phyloP scores from a whole-genome alignment of 2,113 vertebrate genomes.

The Podarcis muralis region DNA sequence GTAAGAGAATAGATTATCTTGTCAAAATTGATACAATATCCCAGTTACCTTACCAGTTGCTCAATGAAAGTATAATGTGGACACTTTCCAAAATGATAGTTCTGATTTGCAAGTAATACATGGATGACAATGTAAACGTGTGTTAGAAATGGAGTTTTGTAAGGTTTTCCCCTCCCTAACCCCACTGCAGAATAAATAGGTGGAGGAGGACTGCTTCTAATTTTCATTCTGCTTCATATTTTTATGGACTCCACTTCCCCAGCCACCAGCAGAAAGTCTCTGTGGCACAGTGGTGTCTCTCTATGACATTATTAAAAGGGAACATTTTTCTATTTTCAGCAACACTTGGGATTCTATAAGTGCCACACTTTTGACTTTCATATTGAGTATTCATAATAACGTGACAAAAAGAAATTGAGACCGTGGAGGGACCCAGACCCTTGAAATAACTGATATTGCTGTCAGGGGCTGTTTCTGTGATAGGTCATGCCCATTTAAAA shows the following conservation, averaged over 20 bases:
- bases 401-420: neutral
- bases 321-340: conserved; percentile 32
- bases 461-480: neutral
- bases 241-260: neutral
- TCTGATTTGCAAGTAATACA: neutral
- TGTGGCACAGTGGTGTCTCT: neutral
- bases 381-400: conserved; percentile 18
- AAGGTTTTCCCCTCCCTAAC: too few species aligned
- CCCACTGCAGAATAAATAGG: too few species aligned
- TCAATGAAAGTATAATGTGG: neutral
- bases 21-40: neutral
- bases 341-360: conserved; percentile 15
- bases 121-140: too few species aligned
- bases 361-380: neutral
- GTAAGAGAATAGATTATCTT: neutral
- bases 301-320: neutral
- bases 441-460: neutral
- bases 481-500: neutral
- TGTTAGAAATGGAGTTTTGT: too few species aligned
- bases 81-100: neutral
- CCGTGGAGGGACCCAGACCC: neutral
- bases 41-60: neutral
- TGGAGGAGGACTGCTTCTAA: too few species aligned
- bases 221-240: neutral
- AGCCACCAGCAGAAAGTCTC: neutral